phyloP scores from a whole-genome alignment of 1,140 invertebrate genomes.

The Pantala flavescens region DNA sequence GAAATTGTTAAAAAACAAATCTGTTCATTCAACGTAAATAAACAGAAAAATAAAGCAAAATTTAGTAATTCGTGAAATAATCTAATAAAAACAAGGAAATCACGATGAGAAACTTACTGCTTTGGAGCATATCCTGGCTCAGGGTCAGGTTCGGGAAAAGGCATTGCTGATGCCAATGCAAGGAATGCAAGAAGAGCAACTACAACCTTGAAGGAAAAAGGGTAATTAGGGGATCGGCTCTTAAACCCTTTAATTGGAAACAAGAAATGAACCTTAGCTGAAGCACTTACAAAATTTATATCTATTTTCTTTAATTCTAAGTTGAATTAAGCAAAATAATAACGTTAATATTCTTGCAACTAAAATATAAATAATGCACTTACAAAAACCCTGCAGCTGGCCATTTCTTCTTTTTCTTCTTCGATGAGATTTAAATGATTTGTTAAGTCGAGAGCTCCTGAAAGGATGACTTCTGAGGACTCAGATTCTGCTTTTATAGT shows the following conservation, averaged over 20 bases:
- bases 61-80: neutral
- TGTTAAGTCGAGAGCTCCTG: neutral
- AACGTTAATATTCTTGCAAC: too few species aligned
- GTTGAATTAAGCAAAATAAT: too few species aligned
- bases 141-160: constrained; percentile 20
- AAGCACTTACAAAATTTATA: too few species aligned
- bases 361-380: neutral
- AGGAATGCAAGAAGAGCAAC: neutral
- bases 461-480: neutral
- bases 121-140: constrained; percentile 19
- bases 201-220: neutral
- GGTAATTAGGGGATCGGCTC: too few species aligned
- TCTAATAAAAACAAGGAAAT: neutral
- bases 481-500: neutral
- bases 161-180: constrained; percentile 16
- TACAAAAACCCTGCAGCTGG: neutral
- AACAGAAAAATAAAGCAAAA: neutral
- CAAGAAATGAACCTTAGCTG: too few species aligned
- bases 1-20: neutral
- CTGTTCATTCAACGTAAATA: neutral
- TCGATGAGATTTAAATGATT: neutral
- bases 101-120: constrained; percentile 22
- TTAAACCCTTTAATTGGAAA: too few species aligned
- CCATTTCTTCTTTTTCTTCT: neutral
- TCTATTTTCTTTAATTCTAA: too few species aligned